Evolutionary conservation across 2,113 vertebrate genomes (phyloP).

Genomic region (Embiotoca jacksoni): DNA sequence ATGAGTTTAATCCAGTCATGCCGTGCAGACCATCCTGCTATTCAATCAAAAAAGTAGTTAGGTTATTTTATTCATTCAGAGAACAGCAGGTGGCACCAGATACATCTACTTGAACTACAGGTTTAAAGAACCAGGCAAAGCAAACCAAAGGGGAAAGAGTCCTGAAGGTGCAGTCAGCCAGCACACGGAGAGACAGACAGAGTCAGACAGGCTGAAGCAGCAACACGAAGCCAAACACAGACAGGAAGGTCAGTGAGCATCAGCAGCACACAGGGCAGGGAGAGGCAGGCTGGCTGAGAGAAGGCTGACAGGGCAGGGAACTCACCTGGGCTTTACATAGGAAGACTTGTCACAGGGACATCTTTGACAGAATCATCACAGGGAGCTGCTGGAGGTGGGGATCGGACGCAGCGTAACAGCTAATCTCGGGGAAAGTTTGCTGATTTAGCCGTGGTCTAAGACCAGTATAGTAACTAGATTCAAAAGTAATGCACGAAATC

Average conservation of each 20-base stretch:
- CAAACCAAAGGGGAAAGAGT: slow-evolving; percentile 56
- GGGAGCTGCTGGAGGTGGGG: slow-evolving; percentile 78
- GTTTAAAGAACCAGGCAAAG: slow-evolving; percentile 66
- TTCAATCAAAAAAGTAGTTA: slow-evolving; percentile 45
- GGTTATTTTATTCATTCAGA: slow-evolving; percentile 59
- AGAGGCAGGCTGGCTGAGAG: slow-evolving; percentile 64
- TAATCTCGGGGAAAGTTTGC: slow-evolving; percentile 73
- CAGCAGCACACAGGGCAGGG: slow-evolving; percentile 67
- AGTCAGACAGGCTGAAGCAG: slow-evolving; percentile 69
- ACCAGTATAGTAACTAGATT: slow-evolving; percentile 49
- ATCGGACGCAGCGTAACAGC: slow-evolving; percentile 71
- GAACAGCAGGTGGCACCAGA: slow-evolving; percentile 81
- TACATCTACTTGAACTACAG: slow-evolving; percentile 59
- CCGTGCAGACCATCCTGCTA: slow-evolving; percentile 67
- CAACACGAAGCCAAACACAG: slow-evolving; percentile 72
- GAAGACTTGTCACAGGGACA: slow-evolving; percentile 79
- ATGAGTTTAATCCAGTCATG: slow-evolving; percentile 75
- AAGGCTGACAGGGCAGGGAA: slow-evolving; percentile 68
- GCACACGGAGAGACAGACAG: slow-evolving; percentile 56
- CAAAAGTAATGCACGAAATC: slow-evolving; percentile 37
- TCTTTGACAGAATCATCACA: slow-evolving; percentile 81
- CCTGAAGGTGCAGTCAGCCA: slow-evolving; percentile 63
- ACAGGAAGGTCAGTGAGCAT: slow-evolving; percentile 61
- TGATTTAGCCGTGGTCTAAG: slow-evolving; percentile 59
- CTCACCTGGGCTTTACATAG: slow-evolving; percentile 84